phyloP scores from a whole-genome alignment of 2,888 invertebrate genomes.

The Syrista parreyssii region DNA sequence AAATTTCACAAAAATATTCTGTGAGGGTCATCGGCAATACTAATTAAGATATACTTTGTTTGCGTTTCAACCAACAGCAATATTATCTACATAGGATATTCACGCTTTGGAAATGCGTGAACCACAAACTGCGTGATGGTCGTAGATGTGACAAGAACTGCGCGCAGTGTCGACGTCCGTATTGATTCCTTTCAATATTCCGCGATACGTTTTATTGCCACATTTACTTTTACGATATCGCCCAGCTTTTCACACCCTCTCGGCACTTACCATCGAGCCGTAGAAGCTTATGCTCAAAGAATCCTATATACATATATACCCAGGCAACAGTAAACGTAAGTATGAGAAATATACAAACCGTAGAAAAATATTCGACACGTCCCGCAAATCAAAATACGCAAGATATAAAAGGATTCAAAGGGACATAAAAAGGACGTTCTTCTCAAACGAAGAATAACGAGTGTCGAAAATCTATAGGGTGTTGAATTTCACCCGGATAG shows the following conservation, averaged over 20 bases:
- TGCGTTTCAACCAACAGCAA: too few species aligned
- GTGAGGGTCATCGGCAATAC: too few species aligned
- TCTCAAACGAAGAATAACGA: neutral
- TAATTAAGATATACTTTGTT: too few species aligned
- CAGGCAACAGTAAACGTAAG: neutral
- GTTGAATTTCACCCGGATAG: neutral
- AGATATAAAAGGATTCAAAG: neutral
- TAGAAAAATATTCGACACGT: constrained; percentile 9
- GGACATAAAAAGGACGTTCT: neutral
- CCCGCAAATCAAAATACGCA: constrained; percentile 19
- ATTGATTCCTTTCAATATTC: constrained; percentile 38
- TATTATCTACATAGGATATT: neutral
- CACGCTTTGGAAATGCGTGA: neutral
- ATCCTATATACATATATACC: neutral
- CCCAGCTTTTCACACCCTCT: constrained; percentile 39
- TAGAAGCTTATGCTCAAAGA: constrained; percentile 10
- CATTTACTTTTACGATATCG: constrained; percentile 48
- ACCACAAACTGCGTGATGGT: neutral
- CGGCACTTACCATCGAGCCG: constrained; percentile 36
- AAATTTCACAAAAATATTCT: too few species aligned
- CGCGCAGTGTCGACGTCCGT: neutral
- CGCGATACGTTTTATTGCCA: constrained; percentile 44
- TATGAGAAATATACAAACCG: neutral
- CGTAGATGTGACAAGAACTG: neutral
- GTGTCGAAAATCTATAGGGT: neutral